Evolutionary conservation across 2,797 vertebrate genomes (phyloP), one percentile per base, ranked within the genome.

Genomic region (Clarias fuscus): DNA sequence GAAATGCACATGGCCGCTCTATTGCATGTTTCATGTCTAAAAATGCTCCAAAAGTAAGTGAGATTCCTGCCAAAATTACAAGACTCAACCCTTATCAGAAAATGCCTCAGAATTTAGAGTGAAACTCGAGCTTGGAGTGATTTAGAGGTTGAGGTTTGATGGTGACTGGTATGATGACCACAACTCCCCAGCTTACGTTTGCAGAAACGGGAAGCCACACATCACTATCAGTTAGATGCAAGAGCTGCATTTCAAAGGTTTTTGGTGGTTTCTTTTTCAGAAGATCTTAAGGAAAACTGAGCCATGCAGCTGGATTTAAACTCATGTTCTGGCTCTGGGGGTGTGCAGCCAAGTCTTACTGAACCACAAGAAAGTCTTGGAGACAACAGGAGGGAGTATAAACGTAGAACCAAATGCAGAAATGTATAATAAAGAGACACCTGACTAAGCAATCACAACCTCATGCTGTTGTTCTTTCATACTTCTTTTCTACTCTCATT

Each of bases 341-440:
- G 56, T 81, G 84, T 58, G n/a, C 68, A 48, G 59, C 80, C 71
- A 48, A 17, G 76, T 30, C 37, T 87, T 64, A 33, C 68, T 48
- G 65, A 85, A 89, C 83, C 85, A 86, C 88, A 87, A 86, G 64
- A 89, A 87, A 89, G 86, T 61, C 56, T 59, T 24, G 5, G 27
- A 82, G 78, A 82, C 89, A 87, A 86, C 82, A 86, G 77, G 65
- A 84, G 73, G 59, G 53, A 65, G 43, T 73, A 64, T 40, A 72
- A 82, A 68, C 14, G n/a, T 11, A 65, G 62, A 82, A 65, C 53
- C 48, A 27, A 67, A 53, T 61, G 67, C 62, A 81, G 75, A 72
- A 40, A n/a, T 33, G 67, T 68, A 70, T 53, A 24, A 84, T 83
- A 53, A 61, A 82, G 20, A 88, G 61, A 88, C 40, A 75, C 67